Conservation (phyloP, 1,140 invertebrate genomes). For the Conus ventricosus region DNA sequence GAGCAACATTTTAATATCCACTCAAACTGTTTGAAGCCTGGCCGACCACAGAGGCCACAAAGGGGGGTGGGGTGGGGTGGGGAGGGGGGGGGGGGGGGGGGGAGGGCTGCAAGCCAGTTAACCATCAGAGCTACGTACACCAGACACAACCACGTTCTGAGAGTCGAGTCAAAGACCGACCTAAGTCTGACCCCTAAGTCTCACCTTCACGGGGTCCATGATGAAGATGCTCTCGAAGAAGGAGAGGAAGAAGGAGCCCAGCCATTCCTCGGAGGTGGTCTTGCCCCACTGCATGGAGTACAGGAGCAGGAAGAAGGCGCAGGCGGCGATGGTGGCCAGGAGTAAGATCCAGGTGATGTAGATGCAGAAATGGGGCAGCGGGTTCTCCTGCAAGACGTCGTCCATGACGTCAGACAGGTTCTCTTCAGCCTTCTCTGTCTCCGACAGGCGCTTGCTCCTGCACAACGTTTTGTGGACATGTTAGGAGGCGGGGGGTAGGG, state of each 20-base stretch:
- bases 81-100: no score
- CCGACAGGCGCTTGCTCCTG: background rate
- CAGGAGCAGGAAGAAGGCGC: conserved; percentile 62
- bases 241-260: conserved; percentile 63
- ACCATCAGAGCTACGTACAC: no score
- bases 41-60: no score
- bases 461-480: background rate
- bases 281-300: conserved; percentile 68
- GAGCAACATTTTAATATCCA: no score
- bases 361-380: conserved; percentile 51
- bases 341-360: conserved; percentile 62
- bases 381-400: conserved; percentile 46
- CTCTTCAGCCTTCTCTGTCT: background rate
- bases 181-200: no score
- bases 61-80: no score
- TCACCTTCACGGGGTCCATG: conserved; percentile 67
- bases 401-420: conserved; percentile 44
- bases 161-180: no score
- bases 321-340: conserved; percentile 39
- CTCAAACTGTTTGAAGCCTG: no score
- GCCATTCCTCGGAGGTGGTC: conserved; percentile 62
- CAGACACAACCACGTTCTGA: no score
- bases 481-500: background rate
- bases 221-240: conserved; percentile 62
- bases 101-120: no score